Base-by-base conservation (phyloP, 2,888 invertebrate species). In the Lasioglossum oenotherae region DNA sequence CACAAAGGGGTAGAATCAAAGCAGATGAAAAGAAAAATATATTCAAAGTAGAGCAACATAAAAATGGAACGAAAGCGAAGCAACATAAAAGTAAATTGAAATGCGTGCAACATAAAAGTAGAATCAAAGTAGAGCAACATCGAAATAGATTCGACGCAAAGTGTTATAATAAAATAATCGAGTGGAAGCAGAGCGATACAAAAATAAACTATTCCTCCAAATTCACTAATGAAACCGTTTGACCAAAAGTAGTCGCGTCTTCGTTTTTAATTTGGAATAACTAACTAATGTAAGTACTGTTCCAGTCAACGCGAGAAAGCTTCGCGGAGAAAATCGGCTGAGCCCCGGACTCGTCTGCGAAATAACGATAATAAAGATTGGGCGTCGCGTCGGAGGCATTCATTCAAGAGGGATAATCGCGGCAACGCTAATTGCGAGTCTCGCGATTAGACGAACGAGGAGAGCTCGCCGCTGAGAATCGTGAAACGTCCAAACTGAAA, bases 281-380 rank as follows among this genome's bases (percentile, higher is more conserved):
- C 23, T 4, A 35, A 35, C 35, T 35, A 1, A 31, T 31, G 31
- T 31, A 46, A 16, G 46, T 53, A 53, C 53, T 23, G 23, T 53
- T 53, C 0, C 53, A 23, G 23, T 23, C 6, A 53, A 53, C 23
- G 8, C 49, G 23, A 53, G 8, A 53, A 53, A 23, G 23, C 53
- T 23, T 57, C 3, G 57, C 57, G 57, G 12, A n/a, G n/a, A 16
- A 64, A 16, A 64, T 16, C 31, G 64, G 16, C 16, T 16, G 16
- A 16, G 27, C 64, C 2, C 16, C 5, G 31, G 31, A 8, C 64
- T 31, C 71, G 60, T 74, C 78, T 44, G 41, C 35, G 60, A 80
- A 76, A 71, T 53, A 81, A 80, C 69, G 88, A 74, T 83, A 86
- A 88, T 81, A 81, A 88, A 83, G n/a, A 12, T 10, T 12, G 57